Base-by-base conservation (phyloP, 2,113 vertebrate species). In the Piprites chloris region DNA sequence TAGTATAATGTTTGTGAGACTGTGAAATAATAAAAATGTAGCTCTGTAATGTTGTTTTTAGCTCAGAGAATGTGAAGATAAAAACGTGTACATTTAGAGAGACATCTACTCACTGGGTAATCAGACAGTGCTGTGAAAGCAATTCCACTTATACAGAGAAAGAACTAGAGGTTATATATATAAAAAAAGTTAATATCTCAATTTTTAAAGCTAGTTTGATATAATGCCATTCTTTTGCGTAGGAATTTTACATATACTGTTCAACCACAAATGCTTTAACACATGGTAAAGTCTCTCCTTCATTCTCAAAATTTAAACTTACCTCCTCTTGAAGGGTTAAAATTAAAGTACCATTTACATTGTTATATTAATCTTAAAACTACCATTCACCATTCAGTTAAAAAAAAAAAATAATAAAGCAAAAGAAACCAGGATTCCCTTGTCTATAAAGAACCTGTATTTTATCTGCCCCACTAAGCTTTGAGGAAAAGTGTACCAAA, bases 21-120 rank as follows among this genome's bases (percentile, higher is more conserved):
- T 53, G n/a, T 67, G 47, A 96, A 66, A 47, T 75, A 95, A 75
- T 76, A 84, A 80, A 92, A 92, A 56, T 32, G 33, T 37, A 87
- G 33, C 39, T 84, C 59, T 33, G 16, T 46, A 75, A 78, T 28
- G 22, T 15, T 83, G 63, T 32, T 56, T 61, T 28, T 49, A 87
- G 30, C 23, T 50, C 73, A 72, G 73, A 87, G 46, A 85, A 88
- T 7, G 59, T 37, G 21, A 83, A 62, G 47, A 92, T 18, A 71
- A 62, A 80, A 80, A 66, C 9, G 9, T 46, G n/a, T n/a, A 50
- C 59, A 78, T 92, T 73, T 17, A 86, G 42, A 85, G n/a, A 58
- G 9, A 35, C 11, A 37, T 55, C 58, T 71, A 71, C 68, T 71
- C 55, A 68, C 28, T 50, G 47, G 46, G 49, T 77, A 71, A 67